These are phyloP conservation scores for Habropoda laboriosa DNA, from an alignment of 1,140 invertebrate species.

Conservation along the genomic window DNA sequence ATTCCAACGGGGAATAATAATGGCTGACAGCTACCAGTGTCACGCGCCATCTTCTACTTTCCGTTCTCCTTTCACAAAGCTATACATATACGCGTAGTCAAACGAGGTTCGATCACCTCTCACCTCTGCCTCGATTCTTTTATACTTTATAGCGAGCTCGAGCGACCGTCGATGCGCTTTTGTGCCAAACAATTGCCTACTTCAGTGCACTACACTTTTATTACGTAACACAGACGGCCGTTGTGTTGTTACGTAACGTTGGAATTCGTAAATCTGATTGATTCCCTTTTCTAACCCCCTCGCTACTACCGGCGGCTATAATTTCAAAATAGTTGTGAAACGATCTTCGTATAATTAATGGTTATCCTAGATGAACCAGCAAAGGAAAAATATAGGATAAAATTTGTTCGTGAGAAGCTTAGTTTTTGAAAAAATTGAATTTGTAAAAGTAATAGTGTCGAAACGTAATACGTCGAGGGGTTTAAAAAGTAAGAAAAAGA, in stretches of 20 bases:
- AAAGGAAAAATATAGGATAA: no score
- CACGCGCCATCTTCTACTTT: conserved; percentile 2
- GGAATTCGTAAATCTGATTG: background rate
- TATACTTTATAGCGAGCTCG: conserved; percentile 15
- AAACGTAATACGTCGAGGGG: no score
- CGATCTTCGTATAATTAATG: no score
- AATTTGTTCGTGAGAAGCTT: no score
- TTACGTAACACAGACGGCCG: conserved; percentile 26
- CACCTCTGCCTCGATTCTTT: background rate
- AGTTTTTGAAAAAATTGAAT: no score
- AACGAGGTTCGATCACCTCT: conserved; percentile 36
- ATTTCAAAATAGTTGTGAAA: no score
- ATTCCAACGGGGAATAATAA: background rate
- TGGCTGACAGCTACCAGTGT: background rate
- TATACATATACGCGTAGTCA: background rate
- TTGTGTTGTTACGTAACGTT: background rate
- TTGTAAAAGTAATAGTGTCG: no score
- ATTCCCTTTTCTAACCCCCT: background rate
- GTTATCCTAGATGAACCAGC: no score
- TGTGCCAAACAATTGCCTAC: conserved; percentile 42
- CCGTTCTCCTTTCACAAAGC: conserved; percentile 18
- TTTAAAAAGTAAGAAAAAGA: no score
- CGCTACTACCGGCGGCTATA: no score
- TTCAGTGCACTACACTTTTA: conserved; percentile 32
- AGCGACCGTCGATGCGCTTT: conserved; percentile 23